These are phyloP conservation scores for Tamias sibiricus DNA, from an alignment of 2,113 vertebrate species.

Conservation along the genomic window DNA sequence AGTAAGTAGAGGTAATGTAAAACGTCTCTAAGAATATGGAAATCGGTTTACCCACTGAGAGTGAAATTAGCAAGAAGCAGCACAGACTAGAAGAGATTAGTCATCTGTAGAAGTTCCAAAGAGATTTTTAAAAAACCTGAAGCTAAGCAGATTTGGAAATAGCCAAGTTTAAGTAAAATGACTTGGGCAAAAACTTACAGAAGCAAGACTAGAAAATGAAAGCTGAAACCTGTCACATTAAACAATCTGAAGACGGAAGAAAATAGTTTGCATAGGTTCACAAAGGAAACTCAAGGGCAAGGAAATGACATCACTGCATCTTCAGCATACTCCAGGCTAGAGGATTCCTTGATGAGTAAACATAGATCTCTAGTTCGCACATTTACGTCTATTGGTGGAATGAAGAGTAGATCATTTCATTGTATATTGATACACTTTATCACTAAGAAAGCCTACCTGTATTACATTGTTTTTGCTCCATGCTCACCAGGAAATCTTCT, in stretches of 20 bases:
- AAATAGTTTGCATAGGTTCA: background rate
- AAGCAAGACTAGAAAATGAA: slow-evolving; percentile 19
- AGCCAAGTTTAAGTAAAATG: slow-evolving; percentile 9
- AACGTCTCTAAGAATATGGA: slow-evolving; percentile 8
- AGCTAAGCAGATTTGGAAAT: slow-evolving; percentile 56
- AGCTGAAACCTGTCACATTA: background rate
- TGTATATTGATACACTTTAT: background rate
- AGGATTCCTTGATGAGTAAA: background rate
- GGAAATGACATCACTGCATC: background rate
- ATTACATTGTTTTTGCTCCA: background rate
- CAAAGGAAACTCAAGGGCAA: background rate
- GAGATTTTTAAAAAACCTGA: slow-evolving; percentile 21
- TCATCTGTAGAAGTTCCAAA: background rate
- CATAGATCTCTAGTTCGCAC: background rate
- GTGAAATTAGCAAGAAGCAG: slow-evolving; percentile 55
- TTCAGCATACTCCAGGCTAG: background rate
- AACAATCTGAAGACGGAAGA: background rate
- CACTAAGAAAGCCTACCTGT: background rate
- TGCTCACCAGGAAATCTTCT: background rate
- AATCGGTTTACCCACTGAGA: slow-evolving; percentile 3
- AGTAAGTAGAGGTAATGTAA: slow-evolving; percentile 10
- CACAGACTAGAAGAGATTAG: background rate
- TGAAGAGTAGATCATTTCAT: background rate
- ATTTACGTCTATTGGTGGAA: background rate
- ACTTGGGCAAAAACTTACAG: slow-evolving; percentile 6